Conservation (phyloP, 2,113 vertebrate genomes). For the Atlantisia rogersi region DNA sequence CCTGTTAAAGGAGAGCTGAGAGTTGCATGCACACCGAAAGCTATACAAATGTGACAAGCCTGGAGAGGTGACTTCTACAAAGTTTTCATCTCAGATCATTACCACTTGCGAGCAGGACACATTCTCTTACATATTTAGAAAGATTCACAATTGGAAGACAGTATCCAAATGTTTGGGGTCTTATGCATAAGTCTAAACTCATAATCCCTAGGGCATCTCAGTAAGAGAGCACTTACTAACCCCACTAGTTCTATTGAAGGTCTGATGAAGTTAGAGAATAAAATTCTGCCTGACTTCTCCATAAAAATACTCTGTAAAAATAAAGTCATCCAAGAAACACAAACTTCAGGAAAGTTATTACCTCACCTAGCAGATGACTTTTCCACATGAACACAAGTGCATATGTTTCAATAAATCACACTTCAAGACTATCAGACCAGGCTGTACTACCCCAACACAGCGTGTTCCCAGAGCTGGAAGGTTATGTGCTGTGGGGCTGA, state of each 20-base stretch:
- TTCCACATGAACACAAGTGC: neutral
- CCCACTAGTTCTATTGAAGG: neutral
- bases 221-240: neutral
- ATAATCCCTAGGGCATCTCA: neutral
- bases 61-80: neutral
- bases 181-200: neutral
- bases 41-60: neutral
- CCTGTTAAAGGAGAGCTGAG: neutral
- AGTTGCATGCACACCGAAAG: neutral
- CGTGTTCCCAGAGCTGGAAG: rapidly evolving
- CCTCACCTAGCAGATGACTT: neutral
- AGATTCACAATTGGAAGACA: neutral
- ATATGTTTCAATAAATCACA: neutral
- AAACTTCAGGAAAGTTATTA: neutral
- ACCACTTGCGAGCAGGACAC: neutral
- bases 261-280: neutral
- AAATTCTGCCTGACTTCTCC: neutral
- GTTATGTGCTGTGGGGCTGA: neutral
- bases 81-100: neutral
- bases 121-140: neutral
- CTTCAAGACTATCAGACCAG: neutral
- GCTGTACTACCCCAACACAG: neutral
- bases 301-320: neutral
- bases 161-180: neutral
- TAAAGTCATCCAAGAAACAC: neutral